A percentile compares a stretch with the other conserved stretches of the same genome.
Evolutionary conservation across 2,888 invertebrate genomes (phyloP).

Genomic region (Caradrina clavipalpis): DNA sequence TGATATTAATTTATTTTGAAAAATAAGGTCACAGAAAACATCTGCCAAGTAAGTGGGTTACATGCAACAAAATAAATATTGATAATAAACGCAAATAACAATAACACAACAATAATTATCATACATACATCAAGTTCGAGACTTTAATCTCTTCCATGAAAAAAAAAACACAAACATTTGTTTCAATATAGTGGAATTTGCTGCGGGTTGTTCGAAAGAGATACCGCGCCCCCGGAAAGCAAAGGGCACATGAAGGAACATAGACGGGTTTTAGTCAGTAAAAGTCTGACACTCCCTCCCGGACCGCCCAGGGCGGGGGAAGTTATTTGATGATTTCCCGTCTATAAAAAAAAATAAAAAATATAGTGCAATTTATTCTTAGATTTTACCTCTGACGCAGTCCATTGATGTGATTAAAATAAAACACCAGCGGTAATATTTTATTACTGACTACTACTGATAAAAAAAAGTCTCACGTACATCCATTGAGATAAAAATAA

Average conservation of each 20-base stretch:
- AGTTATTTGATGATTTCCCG: too few species aligned
- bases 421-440: background rate
- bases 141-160: background rate
- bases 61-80: constrained; percentile 1
- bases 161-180: background rate
- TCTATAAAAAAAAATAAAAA: too few species aligned
- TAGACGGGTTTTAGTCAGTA: too few species aligned
- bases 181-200: background rate
- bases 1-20: constrained; percentile 5
- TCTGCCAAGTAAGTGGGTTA: background rate
- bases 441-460: background rate
- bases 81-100: background rate
- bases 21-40: constrained; percentile 4
- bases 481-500: background rate
- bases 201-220: too few species aligned
- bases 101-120: background rate
- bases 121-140: background rate
- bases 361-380: too few species aligned
- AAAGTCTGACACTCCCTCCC: too few species aligned
- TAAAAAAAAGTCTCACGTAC: background rate
- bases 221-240: too few species aligned
- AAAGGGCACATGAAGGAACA: too few species aligned
- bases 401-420: background rate
- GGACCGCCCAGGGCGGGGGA: too few species aligned
- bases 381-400: background rate